phyloP scores from a whole-genome alignment of 2,113 vertebrate species.

The Engystomops pustulosus region DNA sequence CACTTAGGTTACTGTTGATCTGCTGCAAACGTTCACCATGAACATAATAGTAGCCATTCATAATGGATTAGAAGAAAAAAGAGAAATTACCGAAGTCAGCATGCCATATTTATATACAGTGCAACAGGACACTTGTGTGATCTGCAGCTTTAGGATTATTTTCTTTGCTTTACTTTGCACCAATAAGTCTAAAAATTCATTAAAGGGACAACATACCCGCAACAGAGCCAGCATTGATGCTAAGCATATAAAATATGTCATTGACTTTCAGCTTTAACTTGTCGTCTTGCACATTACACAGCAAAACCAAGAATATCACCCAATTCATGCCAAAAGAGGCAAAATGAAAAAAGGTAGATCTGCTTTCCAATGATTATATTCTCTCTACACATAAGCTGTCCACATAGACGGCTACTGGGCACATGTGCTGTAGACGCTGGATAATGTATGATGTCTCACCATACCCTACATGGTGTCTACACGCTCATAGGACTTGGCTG shows the following conservation, averaged over 20 bases:
- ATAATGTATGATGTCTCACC: background rate
- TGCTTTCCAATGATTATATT: no score
- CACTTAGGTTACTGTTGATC: slow-evolving; percentile 56
- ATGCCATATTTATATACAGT: slow-evolving; percentile 20
- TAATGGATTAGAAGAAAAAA: slow-evolving; percentile 54
- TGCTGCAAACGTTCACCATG: slow-evolving; percentile 53
- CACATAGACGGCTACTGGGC: no score
- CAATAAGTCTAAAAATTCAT: slow-evolving; percentile 23
- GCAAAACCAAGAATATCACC: no score
- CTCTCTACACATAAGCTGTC: no score
- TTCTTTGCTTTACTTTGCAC: background rate
- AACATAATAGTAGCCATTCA: slow-evolving; percentile 58
- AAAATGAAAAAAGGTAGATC: no score
- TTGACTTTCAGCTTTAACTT: slow-evolving; percentile 5
- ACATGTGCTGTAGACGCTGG: background rate
- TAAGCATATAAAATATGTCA: slow-evolving; percentile 15
- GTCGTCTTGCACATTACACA: background rate
- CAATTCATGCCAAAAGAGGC: no score
- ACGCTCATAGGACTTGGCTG: background rate
- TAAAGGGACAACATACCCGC: background rate
- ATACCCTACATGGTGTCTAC: background rate
- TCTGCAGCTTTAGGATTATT: slow-evolving; percentile 14
- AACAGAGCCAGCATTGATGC: background rate
- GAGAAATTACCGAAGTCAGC: slow-evolving; percentile 46
- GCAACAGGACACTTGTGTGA: background rate